phyloP scores from a whole-genome alignment of 2,113 vertebrate genomes.

The Lycaon pictus region DNA sequence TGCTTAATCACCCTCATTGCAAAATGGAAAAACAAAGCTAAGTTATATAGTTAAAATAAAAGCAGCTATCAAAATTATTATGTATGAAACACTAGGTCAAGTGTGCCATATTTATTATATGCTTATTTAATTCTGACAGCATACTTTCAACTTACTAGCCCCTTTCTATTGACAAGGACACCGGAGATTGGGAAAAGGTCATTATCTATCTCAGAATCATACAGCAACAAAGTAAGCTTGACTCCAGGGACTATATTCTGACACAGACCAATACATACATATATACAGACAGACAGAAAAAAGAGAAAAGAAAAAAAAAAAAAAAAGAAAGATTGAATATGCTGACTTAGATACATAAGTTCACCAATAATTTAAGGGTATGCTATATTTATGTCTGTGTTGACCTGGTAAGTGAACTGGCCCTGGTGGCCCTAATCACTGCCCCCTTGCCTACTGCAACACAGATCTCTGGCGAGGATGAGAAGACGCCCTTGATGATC shows the following conservation, averaged over 20 bases:
- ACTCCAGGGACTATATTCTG: neutral
- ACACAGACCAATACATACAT: neutral
- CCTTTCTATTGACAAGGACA: neutral
- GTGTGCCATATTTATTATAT: neutral
- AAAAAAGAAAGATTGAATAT: neutral
- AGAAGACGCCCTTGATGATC: neutral
- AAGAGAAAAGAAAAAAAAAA: too few relatives aligned
- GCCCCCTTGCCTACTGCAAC: neutral
- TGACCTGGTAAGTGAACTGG: neutral
- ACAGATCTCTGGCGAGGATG: neutral
- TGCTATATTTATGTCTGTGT: neutral
- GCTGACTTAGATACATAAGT: neutral
- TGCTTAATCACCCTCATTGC: neutral
- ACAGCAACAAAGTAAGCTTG: neutral
- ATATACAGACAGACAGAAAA: too few relatives aligned
- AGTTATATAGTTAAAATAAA: neutral
- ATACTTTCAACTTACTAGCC: neutral
- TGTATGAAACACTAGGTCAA: neutral
- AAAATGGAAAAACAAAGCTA: neutral
- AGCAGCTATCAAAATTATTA: neutral
- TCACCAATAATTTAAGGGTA: neutral
- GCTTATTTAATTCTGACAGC: constrained; percentile 29
- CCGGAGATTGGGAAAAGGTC: neutral
- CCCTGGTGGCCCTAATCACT: too few relatives aligned
- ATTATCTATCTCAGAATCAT: neutral